Evolutionary conservation across 1,140 invertebrate species (phyloP).

Genomic region (Trigoniulus corallinus): DNA sequence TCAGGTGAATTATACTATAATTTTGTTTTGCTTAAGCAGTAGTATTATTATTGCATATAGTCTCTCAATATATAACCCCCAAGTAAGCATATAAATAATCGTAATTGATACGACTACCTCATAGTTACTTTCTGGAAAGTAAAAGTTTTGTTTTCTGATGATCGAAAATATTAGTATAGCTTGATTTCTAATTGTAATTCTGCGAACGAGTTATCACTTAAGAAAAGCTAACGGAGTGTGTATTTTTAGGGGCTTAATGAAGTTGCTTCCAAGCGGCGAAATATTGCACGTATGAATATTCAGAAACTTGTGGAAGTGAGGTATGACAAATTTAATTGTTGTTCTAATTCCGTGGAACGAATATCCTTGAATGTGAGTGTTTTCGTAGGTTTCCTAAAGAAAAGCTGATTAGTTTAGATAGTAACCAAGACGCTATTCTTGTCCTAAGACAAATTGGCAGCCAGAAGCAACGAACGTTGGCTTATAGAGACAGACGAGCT

Average conservation of each 20-base stretch:
- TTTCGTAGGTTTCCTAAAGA: conserved; percentile 62
- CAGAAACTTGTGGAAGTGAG: background rate
- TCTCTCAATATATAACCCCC: no score
- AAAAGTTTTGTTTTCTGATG: no score
- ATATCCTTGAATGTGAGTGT: conserved; percentile 58
- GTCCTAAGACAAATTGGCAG: conserved; percentile 58
- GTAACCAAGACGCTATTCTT: conserved; percentile 53
- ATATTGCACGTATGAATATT: background rate
- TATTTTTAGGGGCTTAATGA: no score
- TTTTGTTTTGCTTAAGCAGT: no score
- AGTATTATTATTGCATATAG: no score
- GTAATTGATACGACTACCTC: no score
- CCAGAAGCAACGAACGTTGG: conserved; percentile 55
- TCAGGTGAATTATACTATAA: conserved; percentile 40
- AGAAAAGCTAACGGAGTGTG: no score
- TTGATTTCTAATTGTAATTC: no score
- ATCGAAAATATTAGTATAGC: no score
- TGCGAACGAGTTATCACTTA: no score
- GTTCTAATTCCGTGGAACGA: conserved; percentile 33
- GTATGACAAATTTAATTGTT: background rate
- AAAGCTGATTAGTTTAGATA: conserved; percentile 61
- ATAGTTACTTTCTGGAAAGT: no score
- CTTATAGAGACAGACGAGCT: conserved; percentile 56
- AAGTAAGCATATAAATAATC: no score
- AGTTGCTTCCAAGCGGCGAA: background rate